Evolutionary conservation across 2,888 invertebrate genomes (phyloP).

Genomic region (Keiferia lycopersicella): DNA sequence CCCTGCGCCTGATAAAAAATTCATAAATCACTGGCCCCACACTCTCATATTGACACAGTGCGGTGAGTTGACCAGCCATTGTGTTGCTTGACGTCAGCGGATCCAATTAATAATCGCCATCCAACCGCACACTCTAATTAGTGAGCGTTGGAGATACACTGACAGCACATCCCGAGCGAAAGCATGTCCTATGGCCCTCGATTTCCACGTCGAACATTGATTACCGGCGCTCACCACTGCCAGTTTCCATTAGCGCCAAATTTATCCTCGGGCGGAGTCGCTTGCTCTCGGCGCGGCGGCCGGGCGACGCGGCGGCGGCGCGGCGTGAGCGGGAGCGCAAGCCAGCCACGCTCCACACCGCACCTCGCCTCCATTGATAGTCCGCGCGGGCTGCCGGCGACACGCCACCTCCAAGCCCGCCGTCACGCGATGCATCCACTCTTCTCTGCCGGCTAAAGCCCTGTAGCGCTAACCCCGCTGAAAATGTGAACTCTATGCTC

Average conservation of each 20-base stretch:
- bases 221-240: slow-evolving; percentile 71
- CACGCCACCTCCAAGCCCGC: slow-evolving; percentile 57
- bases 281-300: slow-evolving; percentile 51
- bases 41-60: neutral
- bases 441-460: slow-evolving; percentile 49
- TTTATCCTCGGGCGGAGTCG: slow-evolving; percentile 76
- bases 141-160: slow-evolving; percentile 33
- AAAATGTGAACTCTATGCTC: slow-evolving; percentile 25
- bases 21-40: slow-evolving; percentile 5
- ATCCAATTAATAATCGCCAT: neutral
- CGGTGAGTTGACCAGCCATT: neutral
- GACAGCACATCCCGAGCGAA: slow-evolving; percentile 35
- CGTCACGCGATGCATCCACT: slow-evolving; percentile 58
- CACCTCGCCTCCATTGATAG: slow-evolving; percentile 63
- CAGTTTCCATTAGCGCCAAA: slow-evolving; percentile 78
- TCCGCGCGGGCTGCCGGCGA: slow-evolving; percentile 70
- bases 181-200: slow-evolving; percentile 54
- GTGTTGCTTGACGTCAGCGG: neutral
- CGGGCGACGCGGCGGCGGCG: slow-evolving; percentile 43
- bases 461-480: slow-evolving; percentile 48
- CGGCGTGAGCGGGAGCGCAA: slow-evolving; percentile 45
- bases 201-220: slow-evolving; percentile 75
- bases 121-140: slow-evolving; percentile 7
- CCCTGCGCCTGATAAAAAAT: slow-evolving; percentile 12
- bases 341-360: slow-evolving; percentile 26